Percentiles rank a stretch among this genome's conserved stretches.
These are phyloP conservation scores for Urosaurus nigricauda DNA, from an alignment of 2,797 vertebrate species.

Conservation along the genomic window DNA sequence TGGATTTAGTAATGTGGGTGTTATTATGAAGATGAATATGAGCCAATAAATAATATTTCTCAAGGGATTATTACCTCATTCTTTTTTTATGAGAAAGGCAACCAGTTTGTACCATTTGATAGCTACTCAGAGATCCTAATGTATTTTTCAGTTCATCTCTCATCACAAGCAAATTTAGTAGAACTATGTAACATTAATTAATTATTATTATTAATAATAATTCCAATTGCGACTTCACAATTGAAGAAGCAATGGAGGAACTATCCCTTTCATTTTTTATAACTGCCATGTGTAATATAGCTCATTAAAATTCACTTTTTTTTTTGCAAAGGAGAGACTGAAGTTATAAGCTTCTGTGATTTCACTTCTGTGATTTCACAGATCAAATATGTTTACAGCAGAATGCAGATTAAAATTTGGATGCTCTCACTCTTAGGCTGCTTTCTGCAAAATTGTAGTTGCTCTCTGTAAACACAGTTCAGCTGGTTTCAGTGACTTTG, in stretches of 20 bases:
- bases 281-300: not conserved
- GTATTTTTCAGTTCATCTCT: not conserved
- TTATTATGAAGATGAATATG: slow-evolving; percentile 42
- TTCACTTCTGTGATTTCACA: not conserved
- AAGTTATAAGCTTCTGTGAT: not conserved
- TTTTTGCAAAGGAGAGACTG: not conserved
- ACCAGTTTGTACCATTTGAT: slow-evolving; percentile 33
- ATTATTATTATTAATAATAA: slow-evolving; percentile 13
- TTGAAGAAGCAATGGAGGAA: not conserved
- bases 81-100: slow-evolving; percentile 7
- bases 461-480: too few species aligned
- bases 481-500: too few species aligned
- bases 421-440: not conserved
- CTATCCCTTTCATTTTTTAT: slow-evolving; percentile 6
- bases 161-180: not conserved
- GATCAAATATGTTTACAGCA: slow-evolving; percentile 18
- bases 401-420: not conserved
- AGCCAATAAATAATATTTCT: slow-evolving; percentile 16
- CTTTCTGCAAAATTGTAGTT: not conserved
- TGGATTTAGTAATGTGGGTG: not conserved
- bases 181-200: not conserved
- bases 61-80: slow-evolving; percentile 32
- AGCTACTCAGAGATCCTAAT: slow-evolving; percentile 1
- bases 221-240: not conserved
- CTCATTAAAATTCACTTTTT: slow-evolving; percentile 6